Base-by-base conservation (phyloP, 2,888 invertebrate genomes). In the Scaptomyza parva region DNA sequence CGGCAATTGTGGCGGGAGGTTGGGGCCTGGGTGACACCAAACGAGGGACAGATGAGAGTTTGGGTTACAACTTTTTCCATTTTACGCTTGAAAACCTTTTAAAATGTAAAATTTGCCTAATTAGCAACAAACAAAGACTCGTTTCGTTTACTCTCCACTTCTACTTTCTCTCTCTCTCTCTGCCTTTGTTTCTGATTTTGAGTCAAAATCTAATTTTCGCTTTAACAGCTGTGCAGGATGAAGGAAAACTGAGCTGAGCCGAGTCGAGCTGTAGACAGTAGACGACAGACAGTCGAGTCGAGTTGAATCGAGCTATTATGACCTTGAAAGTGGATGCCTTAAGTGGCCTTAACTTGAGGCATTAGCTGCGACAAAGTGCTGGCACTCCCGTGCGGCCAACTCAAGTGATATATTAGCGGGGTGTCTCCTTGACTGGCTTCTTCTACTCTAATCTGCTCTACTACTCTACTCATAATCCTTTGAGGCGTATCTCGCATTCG, bases 81-180 rank as follows among this genome's bases (percentile, higher is more conserved):
- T 90, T 89, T 73, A 78, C 88, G 89, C 89, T 86, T 77, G 89
- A 88, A 81, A 78, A 70, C 72, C 64, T 78, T 86, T 89, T 78
- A 86, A 83, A 88, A 84, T 88, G 75, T 81, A 83, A 83, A 86
- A 87, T 84, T 88, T 83, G 88, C 79, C 78, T 81, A 81, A 88
- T 87, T 87, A 89, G 87, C 90, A 89, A 84, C 81, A 86, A 82
- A 82, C 86, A 82, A 82, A 60, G 67, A 55, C 11, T 24, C 26
- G 22, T 26, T 69, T 41, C 20, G 22, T 26, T 40, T 3, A 9
- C 37, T 37, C 37, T 35, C 35, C 7, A 1, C 28, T 11, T 33
- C 53, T 57, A 5, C 9, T 30, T 11, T 18, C 37, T 8, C 14
- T 11, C 30, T 28, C 26, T 18, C 14, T 17, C 35, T 45, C 45